Conservation (phyloP, 2,888 invertebrate species). For the Ceramica pisi region DNA sequence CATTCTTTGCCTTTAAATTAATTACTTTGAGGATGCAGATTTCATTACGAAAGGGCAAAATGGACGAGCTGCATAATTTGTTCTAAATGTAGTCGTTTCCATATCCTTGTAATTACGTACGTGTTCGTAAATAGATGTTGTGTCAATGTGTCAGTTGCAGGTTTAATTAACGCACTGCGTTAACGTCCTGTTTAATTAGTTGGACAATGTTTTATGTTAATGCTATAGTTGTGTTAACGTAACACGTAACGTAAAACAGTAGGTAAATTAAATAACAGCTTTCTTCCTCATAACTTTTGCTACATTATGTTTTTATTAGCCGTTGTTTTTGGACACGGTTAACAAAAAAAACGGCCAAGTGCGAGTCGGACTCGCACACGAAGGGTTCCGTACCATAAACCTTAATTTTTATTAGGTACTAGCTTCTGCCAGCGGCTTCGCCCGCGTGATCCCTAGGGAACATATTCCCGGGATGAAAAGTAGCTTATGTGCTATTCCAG, state of each 20-base stretch:
- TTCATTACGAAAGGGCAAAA: conserved; percentile 61
- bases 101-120: conserved; percentile 58
- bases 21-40: conserved; percentile 64
- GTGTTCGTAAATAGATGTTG: conserved; percentile 10
- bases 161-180: conserved; percentile 53
- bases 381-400: no score
- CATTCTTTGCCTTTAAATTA: conserved; percentile 58
- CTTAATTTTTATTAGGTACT: no score
- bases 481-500: no score
- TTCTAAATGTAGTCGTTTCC: conserved; percentile 57
- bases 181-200: conserved; percentile 52
- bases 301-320: conserved; percentile 44
- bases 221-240: conserved; percentile 23
- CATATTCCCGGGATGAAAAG: no score
- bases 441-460: no score
- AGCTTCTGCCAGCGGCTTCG: no score
- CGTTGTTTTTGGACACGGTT: conserved; percentile 6
- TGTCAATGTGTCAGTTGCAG: conserved; percentile 45
- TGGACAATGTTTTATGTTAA: conserved; percentile 45
- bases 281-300: conserved; percentile 18
- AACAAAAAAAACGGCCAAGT: conserved; percentile 6
- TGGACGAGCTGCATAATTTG: conserved; percentile 54
- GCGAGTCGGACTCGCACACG: no score
- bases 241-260: conserved; percentile 14
- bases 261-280: conserved; percentile 36